Conservation (phyloP, 2,888 invertebrate genomes). For the Osmoderma eremita region DNA sequence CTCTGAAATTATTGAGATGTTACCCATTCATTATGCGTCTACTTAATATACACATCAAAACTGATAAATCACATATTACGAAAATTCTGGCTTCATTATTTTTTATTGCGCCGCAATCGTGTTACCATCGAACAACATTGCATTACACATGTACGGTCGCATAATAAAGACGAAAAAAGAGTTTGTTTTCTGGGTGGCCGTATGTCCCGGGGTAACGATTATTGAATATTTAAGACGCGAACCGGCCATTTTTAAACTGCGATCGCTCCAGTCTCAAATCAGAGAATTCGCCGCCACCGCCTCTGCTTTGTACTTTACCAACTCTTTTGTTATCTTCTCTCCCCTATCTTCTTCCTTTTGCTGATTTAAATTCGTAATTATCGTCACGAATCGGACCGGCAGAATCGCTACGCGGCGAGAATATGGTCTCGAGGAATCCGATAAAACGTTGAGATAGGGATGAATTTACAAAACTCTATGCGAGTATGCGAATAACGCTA, state of each 20-base stretch:
- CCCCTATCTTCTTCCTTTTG: not conserved
- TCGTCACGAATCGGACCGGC: constrained; percentile 4
- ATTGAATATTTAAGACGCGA: constrained; percentile 33
- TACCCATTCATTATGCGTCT: not conserved
- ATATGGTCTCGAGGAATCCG: too few relatives aligned
- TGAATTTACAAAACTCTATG: not conserved
- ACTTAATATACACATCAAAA: constrained; percentile 8
- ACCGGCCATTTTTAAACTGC: constrained; percentile 17
- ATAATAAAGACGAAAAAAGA: not conserved
- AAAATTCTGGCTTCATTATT: constrained; percentile 8
- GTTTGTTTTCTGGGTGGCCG: constrained; percentile 29
- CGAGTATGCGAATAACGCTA: too few relatives aligned
- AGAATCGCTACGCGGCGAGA: too few relatives aligned
- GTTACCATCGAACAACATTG: not conserved
- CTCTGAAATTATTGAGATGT: too few relatives aligned
- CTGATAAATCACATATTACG: constrained; percentile 14
- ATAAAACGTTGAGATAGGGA: too few relatives aligned
- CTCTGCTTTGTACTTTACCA: constrained; percentile 26
- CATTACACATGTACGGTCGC: not conserved
- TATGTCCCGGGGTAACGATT: constrained; percentile 30
- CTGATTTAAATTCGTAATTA: constrained; percentile 4
- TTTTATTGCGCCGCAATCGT: constrained; percentile 1
- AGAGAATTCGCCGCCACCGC: constrained; percentile 25
- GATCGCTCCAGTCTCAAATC: constrained; percentile 20
- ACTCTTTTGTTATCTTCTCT: constrained; percentile 16